Evolutionary conservation across 2,888 invertebrate genomes (phyloP), one percentile per base, ranked within the genome.

Genomic region (Melolontha melolontha): DNA sequence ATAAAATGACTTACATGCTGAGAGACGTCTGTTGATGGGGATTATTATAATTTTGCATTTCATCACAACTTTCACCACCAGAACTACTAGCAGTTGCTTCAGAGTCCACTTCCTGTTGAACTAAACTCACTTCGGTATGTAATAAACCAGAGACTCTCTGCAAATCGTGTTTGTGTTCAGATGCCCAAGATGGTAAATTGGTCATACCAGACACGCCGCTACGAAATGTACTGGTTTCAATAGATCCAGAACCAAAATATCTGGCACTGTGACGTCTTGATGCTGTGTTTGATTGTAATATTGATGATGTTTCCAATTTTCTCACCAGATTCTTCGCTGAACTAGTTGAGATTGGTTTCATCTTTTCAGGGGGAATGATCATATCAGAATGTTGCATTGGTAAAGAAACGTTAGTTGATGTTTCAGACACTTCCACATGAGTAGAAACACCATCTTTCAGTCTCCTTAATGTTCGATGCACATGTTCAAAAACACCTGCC

Each of bases 41-140:
- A 84, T 94, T 94, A 82, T 90, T 93, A 84, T 92, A 94, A 69
- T 86, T 84, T 73, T 92, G 89, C 84, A 91, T 89, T 82, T 97
- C 96, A 85, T 97, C 96, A 82, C 94, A 94, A 78, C 95, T 96
- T 82, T 97, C 97, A 39, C 95, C 96, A 63, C 96, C 97, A 12
- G 96, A 96, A 79, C 96, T 96, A 70, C 95, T 95, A 12, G 92
- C 95, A 0, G 97, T 97, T 40, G 94, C 96, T 85, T 97, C 97
- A 1, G 96, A 95, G 83, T 97, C 97, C 72, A 95, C 86, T 76
- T 91, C 90, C 69, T 87, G 86, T 79, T 94, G 92, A 66, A 95
- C 88, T 71, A 92, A 86, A 27, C 89, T 87, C 74, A 96, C 82
- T 80, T 94, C 92, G 0, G 90, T 88, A 55, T 89, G 86, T 70